Evolutionary conservation across 1,140 invertebrate species (phyloP).

Genomic region (Drosophila lacteicornis): DNA sequence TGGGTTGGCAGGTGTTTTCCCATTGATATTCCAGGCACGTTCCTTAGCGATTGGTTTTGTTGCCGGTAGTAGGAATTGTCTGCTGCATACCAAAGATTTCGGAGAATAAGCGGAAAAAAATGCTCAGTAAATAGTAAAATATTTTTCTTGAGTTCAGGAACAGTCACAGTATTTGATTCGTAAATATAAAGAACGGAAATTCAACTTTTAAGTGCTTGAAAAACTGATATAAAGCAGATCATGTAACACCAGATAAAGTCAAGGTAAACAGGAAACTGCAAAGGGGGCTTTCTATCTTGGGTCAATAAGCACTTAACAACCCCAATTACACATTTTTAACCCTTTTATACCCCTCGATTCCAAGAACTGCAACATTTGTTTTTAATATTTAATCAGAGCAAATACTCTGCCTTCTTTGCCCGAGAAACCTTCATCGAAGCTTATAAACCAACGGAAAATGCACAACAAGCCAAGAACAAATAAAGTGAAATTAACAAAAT

Average conservation of each 20-base stretch:
- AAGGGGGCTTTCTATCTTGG: constrained; percentile 1
- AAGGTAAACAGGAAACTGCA: background rate
- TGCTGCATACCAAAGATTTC: constrained; percentile 31
- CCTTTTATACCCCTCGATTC: background rate
- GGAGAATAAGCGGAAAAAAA: constrained; percentile 5
- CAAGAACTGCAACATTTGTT: background rate
- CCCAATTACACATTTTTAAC: background rate
- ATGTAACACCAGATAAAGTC: background rate
- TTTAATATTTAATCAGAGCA: background rate
- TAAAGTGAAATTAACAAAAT: constrained; percentile 50
- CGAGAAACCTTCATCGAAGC: background rate
- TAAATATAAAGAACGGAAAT: background rate
- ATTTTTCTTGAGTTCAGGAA: background rate
- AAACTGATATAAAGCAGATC: background rate
- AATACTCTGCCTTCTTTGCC: background rate
- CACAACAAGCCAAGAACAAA: constrained; percentile 31
- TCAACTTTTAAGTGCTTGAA: background rate
- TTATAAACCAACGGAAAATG: constrained; percentile 19
- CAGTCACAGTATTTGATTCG: constrained; percentile 9
- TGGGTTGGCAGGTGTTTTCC: constrained; percentile 34
- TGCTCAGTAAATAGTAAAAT: constrained; percentile 3
- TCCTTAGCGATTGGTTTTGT: constrained; percentile 23
- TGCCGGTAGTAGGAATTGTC: constrained; percentile 26
- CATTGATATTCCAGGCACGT: constrained; percentile 35
- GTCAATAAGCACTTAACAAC: constrained; percentile 2